Evolutionary conservation across 1,140 invertebrate species (phyloP).

Genomic region (Drosophila rhopaloa): DNA sequence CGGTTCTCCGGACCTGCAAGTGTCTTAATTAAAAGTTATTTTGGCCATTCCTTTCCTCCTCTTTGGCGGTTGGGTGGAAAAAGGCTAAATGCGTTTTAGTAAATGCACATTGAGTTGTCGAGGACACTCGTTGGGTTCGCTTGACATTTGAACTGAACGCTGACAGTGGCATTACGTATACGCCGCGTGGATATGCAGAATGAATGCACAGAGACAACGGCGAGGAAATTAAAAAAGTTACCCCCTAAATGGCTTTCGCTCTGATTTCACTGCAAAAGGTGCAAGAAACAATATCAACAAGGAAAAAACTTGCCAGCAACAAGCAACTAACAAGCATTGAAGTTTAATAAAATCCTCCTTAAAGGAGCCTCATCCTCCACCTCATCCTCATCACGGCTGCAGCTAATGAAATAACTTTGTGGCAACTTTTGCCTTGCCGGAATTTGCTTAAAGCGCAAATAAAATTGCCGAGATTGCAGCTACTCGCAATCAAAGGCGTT

Average conservation of each 20-base stretch:
- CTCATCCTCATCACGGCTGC: constrained; percentile 13
- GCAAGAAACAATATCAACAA: constrained; percentile 48
- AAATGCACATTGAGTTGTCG: constrained; percentile 51
- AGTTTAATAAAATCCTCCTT: constrained; percentile 58
- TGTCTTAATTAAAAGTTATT: constrained; percentile 80
- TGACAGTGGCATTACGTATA: constrained; percentile 61
- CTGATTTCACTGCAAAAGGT: constrained; percentile 51
- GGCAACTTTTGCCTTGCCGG: constrained; percentile 53
- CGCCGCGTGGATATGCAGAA: constrained; percentile 34
- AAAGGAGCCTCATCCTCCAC: constrained; percentile 19
- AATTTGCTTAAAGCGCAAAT: constrained; percentile 62
- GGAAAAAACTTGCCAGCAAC: constrained; percentile 38
- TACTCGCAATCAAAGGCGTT: constrained; percentile 37
- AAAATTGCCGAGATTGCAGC: constrained; percentile 52
- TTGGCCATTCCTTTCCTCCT: constrained; percentile 37
- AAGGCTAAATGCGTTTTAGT: constrained; percentile 41
- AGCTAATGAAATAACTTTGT: constrained; percentile 64
- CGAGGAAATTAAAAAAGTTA: constrained; percentile 63
- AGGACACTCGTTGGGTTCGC: constrained; percentile 37
- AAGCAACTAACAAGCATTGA: constrained; percentile 55
- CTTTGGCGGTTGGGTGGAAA: background rate
- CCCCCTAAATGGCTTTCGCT: constrained; percentile 40
- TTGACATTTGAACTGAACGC: constrained; percentile 57
- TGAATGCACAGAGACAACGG: constrained; percentile 29
- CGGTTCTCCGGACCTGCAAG: constrained; percentile 66